phyloP scores from a whole-genome alignment of 1,140 invertebrate species.

The Ephestia elutella region DNA sequence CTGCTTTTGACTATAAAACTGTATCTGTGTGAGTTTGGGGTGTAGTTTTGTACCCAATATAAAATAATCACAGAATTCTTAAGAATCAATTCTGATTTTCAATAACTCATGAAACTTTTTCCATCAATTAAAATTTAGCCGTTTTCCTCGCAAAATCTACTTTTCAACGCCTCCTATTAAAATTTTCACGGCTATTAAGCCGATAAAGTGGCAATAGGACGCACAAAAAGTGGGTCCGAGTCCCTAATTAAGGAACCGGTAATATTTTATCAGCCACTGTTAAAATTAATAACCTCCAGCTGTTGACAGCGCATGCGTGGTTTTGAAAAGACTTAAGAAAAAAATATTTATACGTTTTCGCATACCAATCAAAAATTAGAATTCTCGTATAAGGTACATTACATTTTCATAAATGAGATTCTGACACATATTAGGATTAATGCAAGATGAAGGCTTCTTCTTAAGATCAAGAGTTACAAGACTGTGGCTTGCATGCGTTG shows the following conservation, averaged over 20 bases:
- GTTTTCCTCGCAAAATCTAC: no score
- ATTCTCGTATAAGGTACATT: no score
- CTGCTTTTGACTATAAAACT: background rate
- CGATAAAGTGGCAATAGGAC: background rate
- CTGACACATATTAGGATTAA: no score
- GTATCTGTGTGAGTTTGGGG: background rate
- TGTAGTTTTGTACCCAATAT: background rate
- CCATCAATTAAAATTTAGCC: no score
- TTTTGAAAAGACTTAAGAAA: background rate
- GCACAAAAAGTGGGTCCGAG: background rate
- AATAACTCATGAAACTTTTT: no score
- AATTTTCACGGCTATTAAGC: background rate
- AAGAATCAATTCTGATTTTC: background rate
- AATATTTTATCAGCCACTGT: slow-evolving; percentile 37
- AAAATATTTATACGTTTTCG: background rate
- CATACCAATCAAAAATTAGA: no score
- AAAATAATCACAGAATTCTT: background rate
- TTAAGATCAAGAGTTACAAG: no score
- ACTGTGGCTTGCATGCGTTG: no score
- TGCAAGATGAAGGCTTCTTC: no score
- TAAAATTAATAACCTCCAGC: slow-evolving; percentile 38
- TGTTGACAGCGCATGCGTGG: slow-evolving; percentile 41
- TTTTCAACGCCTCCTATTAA: background rate
- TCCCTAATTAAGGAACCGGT: slow-evolving; percentile 42
- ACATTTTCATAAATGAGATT: no score